These are phyloP conservation scores for Dryoscopus gambensis DNA, from an alignment of 2,113 vertebrate genomes.

Conservation along the genomic window DNA sequence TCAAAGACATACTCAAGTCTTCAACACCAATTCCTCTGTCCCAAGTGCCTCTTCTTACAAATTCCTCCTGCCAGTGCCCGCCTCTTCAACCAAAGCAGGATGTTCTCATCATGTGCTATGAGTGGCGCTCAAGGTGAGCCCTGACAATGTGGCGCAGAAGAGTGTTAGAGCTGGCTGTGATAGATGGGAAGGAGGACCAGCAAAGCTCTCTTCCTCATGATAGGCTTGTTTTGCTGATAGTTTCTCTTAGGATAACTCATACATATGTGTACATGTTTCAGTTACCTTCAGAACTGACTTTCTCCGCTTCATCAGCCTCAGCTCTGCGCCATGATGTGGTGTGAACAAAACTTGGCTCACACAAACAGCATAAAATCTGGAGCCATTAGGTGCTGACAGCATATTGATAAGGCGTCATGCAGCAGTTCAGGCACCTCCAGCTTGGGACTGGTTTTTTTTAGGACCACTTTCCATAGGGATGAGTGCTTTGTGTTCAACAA, in stretches of 20 bases:
- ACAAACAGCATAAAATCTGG: neutral
- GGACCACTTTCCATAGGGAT: neutral
- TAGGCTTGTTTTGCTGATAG: neutral
- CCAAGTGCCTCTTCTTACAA: constrained; percentile 79
- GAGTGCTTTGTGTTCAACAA: neutral
- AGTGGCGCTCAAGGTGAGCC: constrained; percentile 76
- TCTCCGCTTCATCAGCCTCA: neutral
- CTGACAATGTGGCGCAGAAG: accelerated
- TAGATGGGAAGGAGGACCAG: neutral
- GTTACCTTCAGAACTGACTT: neutral
- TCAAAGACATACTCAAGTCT: constrained; percentile 81
- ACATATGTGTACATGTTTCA: accelerated
- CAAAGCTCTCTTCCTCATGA: neutral
- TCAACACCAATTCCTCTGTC: constrained; percentile 68
- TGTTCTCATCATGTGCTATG: constrained; percentile 83
- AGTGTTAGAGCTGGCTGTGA: neutral
- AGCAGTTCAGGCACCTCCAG: neutral
- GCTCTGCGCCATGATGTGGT: accelerated
- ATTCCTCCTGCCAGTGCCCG: constrained; percentile 82
- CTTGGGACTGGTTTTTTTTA: neutral
- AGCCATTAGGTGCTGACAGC: neutral
- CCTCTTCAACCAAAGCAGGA: constrained; percentile 79
- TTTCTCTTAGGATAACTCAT: neutral
- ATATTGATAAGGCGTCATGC: neutral
- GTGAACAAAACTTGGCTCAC: neutral